Conservation (phyloP, 2,888 invertebrate species). For the Sabatieria punctata region DNA sequence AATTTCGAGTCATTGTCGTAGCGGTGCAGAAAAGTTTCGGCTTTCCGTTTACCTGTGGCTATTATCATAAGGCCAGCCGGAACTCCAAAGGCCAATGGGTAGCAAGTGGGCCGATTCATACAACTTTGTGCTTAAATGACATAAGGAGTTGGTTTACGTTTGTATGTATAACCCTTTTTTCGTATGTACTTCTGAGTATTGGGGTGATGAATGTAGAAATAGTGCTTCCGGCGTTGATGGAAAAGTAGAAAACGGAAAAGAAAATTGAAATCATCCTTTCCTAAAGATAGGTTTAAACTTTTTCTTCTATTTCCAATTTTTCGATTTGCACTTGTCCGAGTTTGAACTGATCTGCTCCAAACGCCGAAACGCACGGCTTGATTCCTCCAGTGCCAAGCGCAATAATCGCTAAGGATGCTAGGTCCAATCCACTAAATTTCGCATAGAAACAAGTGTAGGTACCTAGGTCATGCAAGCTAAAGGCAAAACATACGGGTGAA, state of each 20-base stretch:
- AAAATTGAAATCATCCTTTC: slow-evolving; percentile 58
- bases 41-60: no score
- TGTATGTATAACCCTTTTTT: no score
- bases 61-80: slow-evolving; percentile 76
- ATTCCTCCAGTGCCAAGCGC: slow-evolving; percentile 39
- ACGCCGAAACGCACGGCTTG: slow-evolving; percentile 39
- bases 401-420: slow-evolving; percentile 35
- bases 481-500: slow-evolving; percentile 23
- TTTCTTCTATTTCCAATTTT: no score
- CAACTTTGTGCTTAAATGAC: no score
- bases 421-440: no score
- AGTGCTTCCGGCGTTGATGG: slow-evolving; percentile 71
- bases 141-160: no score
- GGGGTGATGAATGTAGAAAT: slow-evolving; percentile 75
- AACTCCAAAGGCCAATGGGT: slow-evolving; percentile 68
- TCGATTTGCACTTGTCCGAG: slow-evolving; percentile 35
- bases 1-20: no score
- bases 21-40: no score
- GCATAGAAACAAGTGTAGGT: no score
- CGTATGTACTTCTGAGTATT: slow-evolving; percentile 56
- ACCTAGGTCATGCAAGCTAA: no score
- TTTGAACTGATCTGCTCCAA: slow-evolving; percentile 39
- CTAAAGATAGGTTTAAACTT: no score
- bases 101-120: slow-evolving; percentile 49
- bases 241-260: slow-evolving; percentile 83